Percentiles rank a stretch among this genome's conserved stretches.
Conservation (phyloP, 2,888 invertebrate genomes). For the Chorisops tibialis region DNA sequence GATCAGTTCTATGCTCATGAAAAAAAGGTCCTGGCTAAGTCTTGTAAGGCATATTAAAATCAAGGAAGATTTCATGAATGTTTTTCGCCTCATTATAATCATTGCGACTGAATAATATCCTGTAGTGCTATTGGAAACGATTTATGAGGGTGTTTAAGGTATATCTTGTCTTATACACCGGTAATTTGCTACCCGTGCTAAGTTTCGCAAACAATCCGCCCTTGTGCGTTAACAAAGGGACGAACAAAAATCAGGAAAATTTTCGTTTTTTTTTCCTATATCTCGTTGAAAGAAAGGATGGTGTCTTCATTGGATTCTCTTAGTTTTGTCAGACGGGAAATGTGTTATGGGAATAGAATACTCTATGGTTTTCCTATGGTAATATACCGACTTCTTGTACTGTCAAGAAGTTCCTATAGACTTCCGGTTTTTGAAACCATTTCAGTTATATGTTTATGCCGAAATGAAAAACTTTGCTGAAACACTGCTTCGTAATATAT, state of each 20-base stretch:
- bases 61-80: neutral
- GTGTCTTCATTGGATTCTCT: too few relatives aligned
- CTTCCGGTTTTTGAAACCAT: too few relatives aligned
- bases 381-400: too few relatives aligned
- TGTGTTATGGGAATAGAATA: too few relatives aligned
- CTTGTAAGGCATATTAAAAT: too few relatives aligned
- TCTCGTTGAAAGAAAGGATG: neutral
- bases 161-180: neutral
- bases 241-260: neutral
- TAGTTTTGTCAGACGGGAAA: too few relatives aligned
- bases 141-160: constrained; percentile 16
- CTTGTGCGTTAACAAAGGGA: neutral
- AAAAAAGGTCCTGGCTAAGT: too few relatives aligned
- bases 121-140: neutral
- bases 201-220: constrained; percentile 18
- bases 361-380: too few relatives aligned
- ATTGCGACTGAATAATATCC: constrained; percentile 1
- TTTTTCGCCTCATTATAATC: neutral
- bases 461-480: too few relatives aligned
- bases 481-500: too few relatives aligned
- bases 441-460: too few relatives aligned
- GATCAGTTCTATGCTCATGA: neutral
- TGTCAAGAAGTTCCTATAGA: too few relatives aligned
- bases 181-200: constrained; percentile 9
- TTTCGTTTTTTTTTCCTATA: neutral